Base-by-base conservation (phyloP, 2,797 vertebrate genomes). In the Cryptoprocta ferox region DNA sequence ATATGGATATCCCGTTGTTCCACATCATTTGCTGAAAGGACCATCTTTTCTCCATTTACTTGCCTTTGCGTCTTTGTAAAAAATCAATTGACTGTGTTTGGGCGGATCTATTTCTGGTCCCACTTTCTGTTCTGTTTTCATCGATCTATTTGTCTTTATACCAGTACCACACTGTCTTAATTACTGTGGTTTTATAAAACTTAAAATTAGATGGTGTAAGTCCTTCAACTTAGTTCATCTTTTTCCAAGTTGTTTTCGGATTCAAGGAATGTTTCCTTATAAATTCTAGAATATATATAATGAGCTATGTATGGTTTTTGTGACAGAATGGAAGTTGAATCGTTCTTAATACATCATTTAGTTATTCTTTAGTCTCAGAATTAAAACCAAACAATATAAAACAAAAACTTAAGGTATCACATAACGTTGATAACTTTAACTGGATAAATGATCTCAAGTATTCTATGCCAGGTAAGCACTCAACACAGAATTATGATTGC, bases 211-310 rank as follows among this genome's bases (percentile, higher is more conserved):
- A 56, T 80, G 19, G 24, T 48, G 1, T 76, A 56, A 63, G 66
- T 71, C 53, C 32, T 87, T 56, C 91, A 81, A 76, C 19, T 82
- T 42, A 56, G 32, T 80, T 94, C 19, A 15, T 87, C 16, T 91
- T 88, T 93, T 88, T 73, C 59, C 61, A 28, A 75, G 56, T 91
- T 89, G n/a, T 68, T 88, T 90, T 93, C 45, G n/a, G 48, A 5
- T 93, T 83, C 48, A 75, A 56, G 18, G 4, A 61, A 61, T 18
- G 61, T 88, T 93, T 87, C 28, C 35, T 59, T 87, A 21, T 66
- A 78, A 82, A 79, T 66, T 90, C 89, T 65, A 63, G 15, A 71
- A 19, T 86, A 68, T 84, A 88, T 53, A 3, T n/a, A 86, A 78
- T 84, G 26, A 91, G 2, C 45, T 53, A 28, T 71, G 18, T 45